Evolutionary conservation across 1,140 invertebrate genomes (phyloP), one percentile per base, ranked within the genome.

Genomic region (Chlorops oryzae): DNA sequence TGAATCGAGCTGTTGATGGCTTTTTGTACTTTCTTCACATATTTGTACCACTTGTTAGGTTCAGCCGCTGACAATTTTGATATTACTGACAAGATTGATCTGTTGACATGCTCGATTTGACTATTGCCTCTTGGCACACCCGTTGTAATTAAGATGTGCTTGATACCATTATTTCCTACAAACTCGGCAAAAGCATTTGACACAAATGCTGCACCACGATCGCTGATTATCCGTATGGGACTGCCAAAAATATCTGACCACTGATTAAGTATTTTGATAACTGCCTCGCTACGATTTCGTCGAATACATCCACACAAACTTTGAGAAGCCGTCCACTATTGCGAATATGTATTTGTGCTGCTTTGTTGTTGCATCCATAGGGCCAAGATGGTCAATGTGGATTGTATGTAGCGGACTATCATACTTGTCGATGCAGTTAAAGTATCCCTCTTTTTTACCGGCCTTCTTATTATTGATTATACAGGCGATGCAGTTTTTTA

Each of bases 131-230:
- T 49, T 10, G 62, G 58, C 13, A 62, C 50, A 13, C 60, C 63
- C 4, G 65, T 58, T 1, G 57, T 59, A 3, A 64, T 54, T 13
- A 46, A 13, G 0, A 48, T 25, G 20, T 63, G 61, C 9, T 58
- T 23, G 21, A 69, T 15, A 43, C 50, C 1, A 46, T 49, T 2
- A 57, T n/a, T 1, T 54, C 44, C 3, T 22, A 54, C 62, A 38
- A 37, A 52, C 17, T 55, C 35, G 35, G 46, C n/a, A 37, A 53
- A 48, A 4, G 12, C 23, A 3, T 53, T 44, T 18, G 45, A 34
- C 0, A 70, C 75, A 43, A 74, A 75, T 0, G 73, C 72, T 7
- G 71, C 57, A 5, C 59, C 63, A 28, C 61, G 21, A 32, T 71
- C 66, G 1, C 58, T 59, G 1, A 73, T 61, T 13, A 74, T 63